Evolutionary conservation across 30 jellyfish, hydroid and myxozoan genomes (phyloP), one percentile per base, ranked within the genome.

Genomic region (Aurelia sp.): DNA sequence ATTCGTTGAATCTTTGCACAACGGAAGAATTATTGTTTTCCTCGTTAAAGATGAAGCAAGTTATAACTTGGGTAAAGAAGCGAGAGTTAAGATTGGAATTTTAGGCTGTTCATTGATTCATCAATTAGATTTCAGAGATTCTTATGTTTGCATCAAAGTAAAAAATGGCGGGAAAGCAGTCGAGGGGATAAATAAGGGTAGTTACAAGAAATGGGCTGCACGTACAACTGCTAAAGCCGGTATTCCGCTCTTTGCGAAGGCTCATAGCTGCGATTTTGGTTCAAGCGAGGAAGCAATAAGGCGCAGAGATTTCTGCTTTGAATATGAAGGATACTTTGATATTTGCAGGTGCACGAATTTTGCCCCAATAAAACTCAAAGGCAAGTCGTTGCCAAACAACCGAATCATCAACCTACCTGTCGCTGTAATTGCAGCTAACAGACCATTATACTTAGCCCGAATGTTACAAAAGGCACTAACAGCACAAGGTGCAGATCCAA

Each of bases 351-450:
- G 99, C 81, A 90, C 81, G 90, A 76, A 78, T 52, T 96, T 92
- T 9, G 91, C 96, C 21, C 93, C 91, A 19, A 86, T 95, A 1
- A 78, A 86, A 74, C 66, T 86, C 31, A 67, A 76, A 23, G 93
- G 92, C 11, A 83, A 72, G 51, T 73, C 92, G 41, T n/a, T 86
- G 65, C 79, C 79, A 23, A 59, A 47, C 62, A 79, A 71, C 66
- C 79, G 55, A 20, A 66, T 86, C 23, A 88, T 86, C 13, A 61
- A 82, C 41, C 61, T 88, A 3, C 99, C 99, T 7, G 90, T 92
- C 48, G 98, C 97, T 6, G 90, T 96, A 15, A 88, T 96, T 16
- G 99, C 99, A 16, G 88, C 99, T 15, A 89, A 86, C 60, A 83
- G 99, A 51, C 99, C 99, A n/a, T 69, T 79, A 23, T 96, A 96